Evolutionary conservation across 2,888 invertebrate species (phyloP).

Genomic region (Tridacna crocea): DNA sequence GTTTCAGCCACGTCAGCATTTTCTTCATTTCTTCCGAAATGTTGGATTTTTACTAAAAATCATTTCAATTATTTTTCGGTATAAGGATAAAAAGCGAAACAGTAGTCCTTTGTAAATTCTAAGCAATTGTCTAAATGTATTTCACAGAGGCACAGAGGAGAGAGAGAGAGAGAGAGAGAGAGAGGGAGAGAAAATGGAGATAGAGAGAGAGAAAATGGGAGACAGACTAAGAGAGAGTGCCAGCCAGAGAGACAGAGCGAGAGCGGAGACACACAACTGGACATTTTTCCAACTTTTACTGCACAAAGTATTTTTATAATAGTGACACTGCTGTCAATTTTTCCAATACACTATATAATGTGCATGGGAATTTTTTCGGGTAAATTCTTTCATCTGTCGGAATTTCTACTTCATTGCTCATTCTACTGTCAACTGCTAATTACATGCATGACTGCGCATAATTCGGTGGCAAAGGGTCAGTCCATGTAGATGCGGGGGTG

Average conservation of each 20-base stretch:
- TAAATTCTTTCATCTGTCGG: conserved; percentile 19
- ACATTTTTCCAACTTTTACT: too few relatives aligned
- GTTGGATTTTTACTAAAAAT: too few relatives aligned
- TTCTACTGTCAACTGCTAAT: conserved; percentile 33
- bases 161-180: background rate
- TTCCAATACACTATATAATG: conserved; percentile 11
- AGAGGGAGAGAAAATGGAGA: background rate
- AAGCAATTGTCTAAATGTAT: background rate
- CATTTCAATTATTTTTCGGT: too few relatives aligned
- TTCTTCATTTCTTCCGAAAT: too few relatives aligned
- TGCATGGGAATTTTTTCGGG: conserved; percentile 25
- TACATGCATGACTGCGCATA: conserved; percentile 54
- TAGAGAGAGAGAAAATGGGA: background rate
- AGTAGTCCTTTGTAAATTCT: background rate
- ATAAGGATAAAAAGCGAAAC: too few relatives aligned
- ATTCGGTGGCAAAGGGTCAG: conserved; percentile 54
- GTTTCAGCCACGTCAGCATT: too few relatives aligned
- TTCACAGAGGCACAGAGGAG: background rate
- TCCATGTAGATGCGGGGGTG: background rate
- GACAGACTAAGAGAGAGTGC: background rate
- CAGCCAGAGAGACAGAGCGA: background rate
- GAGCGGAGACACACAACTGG: too few relatives aligned
- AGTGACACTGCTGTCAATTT: background rate
- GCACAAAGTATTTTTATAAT: too few relatives aligned
- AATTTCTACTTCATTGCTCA: conserved; percentile 29